These are phyloP conservation scores for Phania funesta DNA, from an alignment of 2,888 invertebrate species.

Conservation along the genomic window DNA sequence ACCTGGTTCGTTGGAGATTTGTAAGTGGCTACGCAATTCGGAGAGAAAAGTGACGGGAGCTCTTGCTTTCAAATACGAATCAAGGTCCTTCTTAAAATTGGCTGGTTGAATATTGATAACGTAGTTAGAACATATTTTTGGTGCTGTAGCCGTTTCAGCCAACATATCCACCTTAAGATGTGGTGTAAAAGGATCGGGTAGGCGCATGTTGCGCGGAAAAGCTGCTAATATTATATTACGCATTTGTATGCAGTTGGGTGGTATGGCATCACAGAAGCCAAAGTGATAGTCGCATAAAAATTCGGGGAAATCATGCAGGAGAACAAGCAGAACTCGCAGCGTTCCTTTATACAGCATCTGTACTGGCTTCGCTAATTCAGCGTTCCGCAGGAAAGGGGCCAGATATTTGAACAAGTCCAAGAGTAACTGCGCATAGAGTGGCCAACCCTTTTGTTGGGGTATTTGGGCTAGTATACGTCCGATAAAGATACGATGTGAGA, in stretches of 20 bases:
- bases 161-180: conserved; percentile 96
- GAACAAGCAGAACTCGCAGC: conserved; percentile 93
- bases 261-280: conserved; percentile 99
- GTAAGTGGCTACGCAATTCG: conserved; percentile 93
- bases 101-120: conserved; percentile 91
- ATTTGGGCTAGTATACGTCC: conserved; percentile 94
- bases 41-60: conserved; percentile 97
- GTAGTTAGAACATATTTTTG: conserved; percentile 94
- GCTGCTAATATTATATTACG: conserved; percentile 98
- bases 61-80: conserved; percentile 96
- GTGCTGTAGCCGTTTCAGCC: conserved; percentile 92
- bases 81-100: conserved; percentile 96
- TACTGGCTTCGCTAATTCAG: conserved; percentile 96
- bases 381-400: conserved; percentile 97
- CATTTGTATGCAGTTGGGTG: conserved; percentile 99
- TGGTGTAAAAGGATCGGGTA: conserved; percentile 99
- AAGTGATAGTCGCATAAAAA: conserved; percentile 99
- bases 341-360: conserved; percentile 97
- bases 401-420: conserved; percentile 98
- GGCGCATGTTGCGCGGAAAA: conserved; percentile 97
- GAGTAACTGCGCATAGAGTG: conserved; percentile 97
- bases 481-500: conserved; percentile 97
- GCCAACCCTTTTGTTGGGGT: conserved; percentile 97
- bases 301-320: conserved; percentile 99
- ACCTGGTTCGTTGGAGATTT: conserved; percentile 93